phyloP scores from a whole-genome alignment of 1,140 invertebrate species.

The Bombus sylvicola region DNA sequence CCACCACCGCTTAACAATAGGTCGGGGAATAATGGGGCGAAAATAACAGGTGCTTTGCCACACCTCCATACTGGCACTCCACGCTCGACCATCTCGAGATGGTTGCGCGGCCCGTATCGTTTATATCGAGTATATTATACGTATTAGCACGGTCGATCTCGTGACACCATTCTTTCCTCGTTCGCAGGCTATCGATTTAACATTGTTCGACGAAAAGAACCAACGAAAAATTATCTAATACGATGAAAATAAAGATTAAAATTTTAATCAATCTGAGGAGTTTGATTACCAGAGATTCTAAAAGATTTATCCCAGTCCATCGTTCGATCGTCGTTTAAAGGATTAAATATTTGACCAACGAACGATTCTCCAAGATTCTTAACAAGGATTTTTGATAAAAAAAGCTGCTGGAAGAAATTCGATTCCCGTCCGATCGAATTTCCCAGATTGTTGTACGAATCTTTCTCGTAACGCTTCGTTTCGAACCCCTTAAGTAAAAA shows the following conservation, averaged over 20 bases:
- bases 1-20: constrained; percentile 54
- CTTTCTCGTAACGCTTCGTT: neutral
- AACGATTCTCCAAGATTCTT: neutral
- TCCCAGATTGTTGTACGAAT: neutral
- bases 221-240: neutral
- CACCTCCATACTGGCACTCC: neutral
- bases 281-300: fast-evolving
- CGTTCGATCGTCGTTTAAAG: neutral
- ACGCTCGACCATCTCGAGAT: neutral
- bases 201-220: neutral
- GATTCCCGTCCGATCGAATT: neutral
- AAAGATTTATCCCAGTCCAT: neutral
- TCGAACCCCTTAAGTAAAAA: neutral
- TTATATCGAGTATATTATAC: neutral
- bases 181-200: neutral
- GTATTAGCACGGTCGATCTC: constrained; percentile 1
- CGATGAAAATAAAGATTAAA: neutral
- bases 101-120: neutral
- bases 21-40: constrained; percentile 41
- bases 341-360: neutral
- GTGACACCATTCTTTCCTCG: neutral
- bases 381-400: neutral
- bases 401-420: neutral
- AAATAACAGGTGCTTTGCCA: constrained; percentile 51
- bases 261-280: neutral